Evolutionary conservation across 2,888 invertebrate species (phyloP).

Genomic region (Rotaria magnacalcarata): DNA sequence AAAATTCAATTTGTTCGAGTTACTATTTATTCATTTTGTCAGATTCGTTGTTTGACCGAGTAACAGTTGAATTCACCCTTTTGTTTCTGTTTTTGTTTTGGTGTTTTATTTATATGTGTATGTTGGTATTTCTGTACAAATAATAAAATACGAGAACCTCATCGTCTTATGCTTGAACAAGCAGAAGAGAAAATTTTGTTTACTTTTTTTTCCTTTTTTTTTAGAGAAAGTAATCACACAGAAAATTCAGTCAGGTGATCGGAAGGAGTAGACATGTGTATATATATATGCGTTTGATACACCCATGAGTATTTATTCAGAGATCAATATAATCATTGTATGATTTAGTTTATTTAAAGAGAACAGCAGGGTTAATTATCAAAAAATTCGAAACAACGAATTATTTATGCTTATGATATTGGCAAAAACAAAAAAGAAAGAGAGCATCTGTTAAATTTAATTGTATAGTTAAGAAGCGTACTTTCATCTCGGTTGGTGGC

Average conservation of each 20-base stretch:
- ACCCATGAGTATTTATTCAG: neutral
- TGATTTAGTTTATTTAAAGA: neutral
- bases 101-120: neutral
- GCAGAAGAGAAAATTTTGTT: neutral
- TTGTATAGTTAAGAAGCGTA: neutral
- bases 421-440: neutral
- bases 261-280: neutral
- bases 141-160: neutral
- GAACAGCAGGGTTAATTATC: neutral
- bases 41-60: neutral
- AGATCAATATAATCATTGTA: neutral
- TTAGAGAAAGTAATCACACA: neutral
- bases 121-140: neutral
- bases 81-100: neutral
- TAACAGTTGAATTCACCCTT: neutral
- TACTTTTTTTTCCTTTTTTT: neutral
- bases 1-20: neutral
- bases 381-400: neutral
- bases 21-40: neutral
- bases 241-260: neutral
- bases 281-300: neutral
- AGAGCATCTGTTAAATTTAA: neutral
- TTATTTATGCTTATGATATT: neutral
- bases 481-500: neutral
- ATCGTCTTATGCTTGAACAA: neutral